Base-by-base conservation (phyloP, 2,797 vertebrate genomes). In the Bovichtus variegatus region DNA sequence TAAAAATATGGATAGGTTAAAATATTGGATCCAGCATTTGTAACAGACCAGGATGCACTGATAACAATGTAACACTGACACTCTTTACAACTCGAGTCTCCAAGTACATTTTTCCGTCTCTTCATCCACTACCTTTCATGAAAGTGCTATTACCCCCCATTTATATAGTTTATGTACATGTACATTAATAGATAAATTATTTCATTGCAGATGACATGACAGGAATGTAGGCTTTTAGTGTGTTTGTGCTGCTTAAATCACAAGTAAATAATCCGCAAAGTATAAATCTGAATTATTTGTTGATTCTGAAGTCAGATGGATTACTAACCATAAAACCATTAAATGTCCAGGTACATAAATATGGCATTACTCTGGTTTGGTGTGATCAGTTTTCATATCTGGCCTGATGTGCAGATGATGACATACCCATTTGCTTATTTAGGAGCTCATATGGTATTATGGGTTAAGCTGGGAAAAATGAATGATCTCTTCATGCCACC, bases 21-120 rank as follows among this genome's bases (percentile, higher is more conserved):
- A 58, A 57, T 38, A 40, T 46, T 53, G 11, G 9, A 29, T 36
- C 5, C 31, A 71, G 44, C 36, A 50, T 70, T 76, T 87, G 81
- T 89, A 91, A 85, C 62, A 76, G 83, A 85, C 59, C 9, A 9
- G 61, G 40, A 69, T 69, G 58, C 43, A 62, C 58, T 21, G 51
- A 81, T 62, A 82, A 58, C 16, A 59, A 60, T 60, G 27, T 70
- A 78, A 88, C 75, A 86, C 57, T 78, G 60, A 71, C 41, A 78
- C 21, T 81, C 40, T 69, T 61, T 41, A 59, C 18, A 69, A 11
- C 47, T 66, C 9, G 1, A 15, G 15, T 69, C 25, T 76, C 18
- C 19, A 29, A 54, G 41, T 72, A 19, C 15, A 36, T 21, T 47
- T 67, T 23, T 38, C 13, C 27, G 11, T 70, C 15, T 58, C 41